These are phyloP conservation scores for Molanna angustata DNA, from an alignment of 2,888 invertebrate species.

Conservation along the genomic window DNA sequence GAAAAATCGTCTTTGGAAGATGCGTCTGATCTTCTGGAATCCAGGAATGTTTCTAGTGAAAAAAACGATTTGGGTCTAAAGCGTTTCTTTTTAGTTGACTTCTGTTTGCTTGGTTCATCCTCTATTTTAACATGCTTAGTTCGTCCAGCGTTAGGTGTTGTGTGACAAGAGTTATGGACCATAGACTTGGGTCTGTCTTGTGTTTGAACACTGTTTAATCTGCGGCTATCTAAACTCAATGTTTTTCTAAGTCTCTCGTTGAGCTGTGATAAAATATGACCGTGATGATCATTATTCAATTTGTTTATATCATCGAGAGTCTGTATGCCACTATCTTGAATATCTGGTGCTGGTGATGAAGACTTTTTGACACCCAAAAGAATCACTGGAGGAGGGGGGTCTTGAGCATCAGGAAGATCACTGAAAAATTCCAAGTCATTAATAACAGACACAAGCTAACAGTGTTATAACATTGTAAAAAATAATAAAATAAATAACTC, in stretches of 20 bases:
- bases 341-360: constrained; percentile 41
- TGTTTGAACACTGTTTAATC: neutral
- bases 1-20: constrained; percentile 53
- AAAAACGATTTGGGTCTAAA: constrained; percentile 49
- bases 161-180: constrained; percentile 34
- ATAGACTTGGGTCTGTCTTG: constrained; percentile 47
- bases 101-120: neutral
- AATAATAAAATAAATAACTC: too few species aligned
- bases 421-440: constrained; percentile 40
- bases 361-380: constrained; percentile 59
- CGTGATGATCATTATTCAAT: constrained; percentile 37
- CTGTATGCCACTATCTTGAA: neutral
- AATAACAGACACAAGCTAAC: constrained; percentile 1
- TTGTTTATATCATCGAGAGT: neutral
- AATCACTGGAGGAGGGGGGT: constrained; percentile 58
- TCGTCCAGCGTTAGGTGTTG: neutral
- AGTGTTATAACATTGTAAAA: neutral
- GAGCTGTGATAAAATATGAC: constrained; percentile 47
- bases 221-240: constrained; percentile 16
- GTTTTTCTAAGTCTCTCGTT: constrained; percentile 45
- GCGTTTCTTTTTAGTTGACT: constrained; percentile 44
- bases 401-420: constrained; percentile 60
- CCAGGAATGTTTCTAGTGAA: constrained; percentile 54
- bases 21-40: constrained; percentile 51
- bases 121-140: neutral